A percentile compares a stretch with the other conserved stretches of the same genome.
These are phyloP conservation scores for Podargus strigoides DNA, from an alignment of 2,797 vertebrate genomes.

Conservation along the genomic window DNA sequence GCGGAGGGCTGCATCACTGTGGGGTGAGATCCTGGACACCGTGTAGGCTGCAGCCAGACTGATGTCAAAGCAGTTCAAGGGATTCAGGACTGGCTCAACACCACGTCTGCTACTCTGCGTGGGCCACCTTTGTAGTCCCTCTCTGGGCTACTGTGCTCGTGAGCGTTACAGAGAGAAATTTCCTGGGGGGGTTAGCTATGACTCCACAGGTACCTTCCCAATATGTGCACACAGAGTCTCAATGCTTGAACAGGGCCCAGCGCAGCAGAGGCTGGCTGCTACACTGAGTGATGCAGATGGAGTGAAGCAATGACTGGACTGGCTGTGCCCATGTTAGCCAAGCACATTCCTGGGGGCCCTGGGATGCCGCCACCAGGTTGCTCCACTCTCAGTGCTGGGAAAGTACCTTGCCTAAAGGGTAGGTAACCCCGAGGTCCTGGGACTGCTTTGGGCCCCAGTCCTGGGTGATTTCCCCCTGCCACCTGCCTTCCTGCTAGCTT, in stretches of 20 bases:
- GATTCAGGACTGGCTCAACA: accelerated
- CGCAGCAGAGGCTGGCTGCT: neutral
- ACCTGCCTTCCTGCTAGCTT: neutral
- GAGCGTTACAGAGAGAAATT: neutral
- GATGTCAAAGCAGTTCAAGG: neutral
- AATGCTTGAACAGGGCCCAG: accelerated
- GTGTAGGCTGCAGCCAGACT: neutral
- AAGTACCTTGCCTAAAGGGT: neutral
- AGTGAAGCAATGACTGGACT: accelerated
- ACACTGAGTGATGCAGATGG: accelerated
- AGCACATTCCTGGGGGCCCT: accelerated
- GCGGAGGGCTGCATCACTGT: accelerated
- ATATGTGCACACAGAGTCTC: accelerated
- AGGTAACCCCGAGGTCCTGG: neutral
- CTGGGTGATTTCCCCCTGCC: neutral
- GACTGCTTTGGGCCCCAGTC: neutral
- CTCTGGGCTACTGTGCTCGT: accelerated
- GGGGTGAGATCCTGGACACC: accelerated
- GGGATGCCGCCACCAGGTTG: neutral
- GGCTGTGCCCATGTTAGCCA: neutral
- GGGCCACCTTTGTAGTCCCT: accelerated
- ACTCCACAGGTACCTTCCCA: neutral
- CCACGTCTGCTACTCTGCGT: neutral
- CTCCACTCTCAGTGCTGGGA: neutral
- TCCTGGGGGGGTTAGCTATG: neutral